Evolutionary conservation across 2,888 invertebrate species (phyloP), one percentile per base, ranked within the genome.

Genomic region (Pammene fasciana): DNA sequence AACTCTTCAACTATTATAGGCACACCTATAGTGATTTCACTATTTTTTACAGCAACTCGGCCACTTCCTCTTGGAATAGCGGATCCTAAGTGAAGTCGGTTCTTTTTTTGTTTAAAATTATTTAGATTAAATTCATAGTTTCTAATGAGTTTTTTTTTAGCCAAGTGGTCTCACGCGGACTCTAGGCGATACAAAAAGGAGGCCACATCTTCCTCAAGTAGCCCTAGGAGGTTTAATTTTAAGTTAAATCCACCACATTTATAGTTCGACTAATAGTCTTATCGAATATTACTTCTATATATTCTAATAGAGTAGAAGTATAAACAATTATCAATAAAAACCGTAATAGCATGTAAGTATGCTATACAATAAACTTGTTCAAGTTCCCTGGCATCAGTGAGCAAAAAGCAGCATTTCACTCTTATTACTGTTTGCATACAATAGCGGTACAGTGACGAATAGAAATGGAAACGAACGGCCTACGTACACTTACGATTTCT

Each of bases 151-250:
- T 36, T 70, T 65, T 65, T 34, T 64, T 34, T 68, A 72, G 71
- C 68, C 1, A 64, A 65, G 34, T 73, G 73, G 73, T 72, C 73
- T 1, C 67, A 72, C n/a, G 73, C 71, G 11, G 72, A 67, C 48
- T 61, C 71, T 67, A 68, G 70, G 38, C 52, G 70, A 26, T 65
- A 57, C 46, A 73, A 73, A 71, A 73, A 68, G 61, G 73, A 72
- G n/a, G 72, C 64, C 11, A 57, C 70, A 0, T 56, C 71, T 38
- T 68, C 60, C 13, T 65, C 72, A 73, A 72, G 73, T 73, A 54
- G 34, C 18, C 26, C 18, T 26, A 18, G 11, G n/a, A n/a, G n/a
- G n/a, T n/a, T n/a, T n/a, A n/a, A n/a, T n/a, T n/a, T n/a, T n/a
- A n/a, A n/a, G n/a, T n/a, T n/a, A n/a, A n/a, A n/a, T n/a, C n/a